A percentile compares a stretch with the other conserved stretches of the same genome.
Conservation (phyloP, 2,797 vertebrate species). For the Crocodylus rhombifer region DNA sequence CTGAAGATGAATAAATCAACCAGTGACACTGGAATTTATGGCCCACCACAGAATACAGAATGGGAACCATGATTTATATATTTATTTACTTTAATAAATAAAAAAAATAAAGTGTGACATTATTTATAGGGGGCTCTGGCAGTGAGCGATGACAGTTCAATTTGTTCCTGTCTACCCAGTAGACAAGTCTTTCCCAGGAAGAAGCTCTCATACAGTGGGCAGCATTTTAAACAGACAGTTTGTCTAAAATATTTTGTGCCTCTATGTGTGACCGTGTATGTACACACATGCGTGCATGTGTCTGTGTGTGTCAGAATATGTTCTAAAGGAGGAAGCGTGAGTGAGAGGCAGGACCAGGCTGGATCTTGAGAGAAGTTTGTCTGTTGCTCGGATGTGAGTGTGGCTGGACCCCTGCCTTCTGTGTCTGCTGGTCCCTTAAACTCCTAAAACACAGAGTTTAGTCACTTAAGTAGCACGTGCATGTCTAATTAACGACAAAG, state of each 20-base stretch:
- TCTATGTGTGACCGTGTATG: neutral
- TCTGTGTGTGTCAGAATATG: neutral
- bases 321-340: neutral
- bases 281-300: no score
- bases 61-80: conserved; percentile 61
- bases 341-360: neutral
- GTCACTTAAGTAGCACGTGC: neutral
- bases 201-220: neutral
- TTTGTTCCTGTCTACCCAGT: conserved; percentile 13
- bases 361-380: neutral
- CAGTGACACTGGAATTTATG: conserved; percentile 67
- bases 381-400: neutral
- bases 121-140: conserved; percentile 12
- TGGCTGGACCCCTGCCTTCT: no score
- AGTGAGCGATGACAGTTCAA: conserved; percentile 25
- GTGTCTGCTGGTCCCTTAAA: neutral
- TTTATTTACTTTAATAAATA: conserved; percentile 71
- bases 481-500: neutral
- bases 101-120: conserved; percentile 42
- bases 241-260: neutral
- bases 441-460: neutral
- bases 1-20: conserved; percentile 61
- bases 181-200: neutral
- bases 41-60: conserved; percentile 43
- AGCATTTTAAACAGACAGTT: conserved; percentile 17